Evolutionary conservation across 2,888 invertebrate species (phyloP).

Genomic region (Capitulum mitella): DNA sequence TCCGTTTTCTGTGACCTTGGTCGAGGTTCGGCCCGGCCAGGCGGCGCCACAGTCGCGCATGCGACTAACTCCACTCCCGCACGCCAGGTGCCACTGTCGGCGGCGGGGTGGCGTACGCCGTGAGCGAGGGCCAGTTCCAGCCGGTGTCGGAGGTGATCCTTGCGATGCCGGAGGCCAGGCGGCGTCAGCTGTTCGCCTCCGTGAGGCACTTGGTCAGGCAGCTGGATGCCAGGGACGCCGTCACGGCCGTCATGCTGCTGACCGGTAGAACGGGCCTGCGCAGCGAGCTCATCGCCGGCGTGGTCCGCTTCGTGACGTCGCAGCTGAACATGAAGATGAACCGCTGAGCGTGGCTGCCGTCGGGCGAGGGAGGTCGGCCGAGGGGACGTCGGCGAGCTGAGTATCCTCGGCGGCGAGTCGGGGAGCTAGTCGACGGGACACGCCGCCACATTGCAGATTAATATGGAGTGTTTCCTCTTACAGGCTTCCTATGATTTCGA

Average conservation of each 20-base stretch:
- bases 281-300: background rate
- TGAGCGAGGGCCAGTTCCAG: background rate
- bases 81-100: background rate
- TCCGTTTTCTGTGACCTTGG: too few species aligned
- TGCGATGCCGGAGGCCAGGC: background rate
- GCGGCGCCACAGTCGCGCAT: too few species aligned
- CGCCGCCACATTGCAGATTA: too few species aligned
- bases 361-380: too few species aligned
- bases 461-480: too few species aligned
- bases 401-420: too few species aligned
- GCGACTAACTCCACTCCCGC: too few species aligned
- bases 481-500: too few species aligned
- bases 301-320: background rate
- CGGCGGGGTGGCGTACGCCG: background rate
- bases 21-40: too few species aligned
- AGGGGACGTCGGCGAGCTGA: too few species aligned
- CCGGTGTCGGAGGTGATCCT: background rate
- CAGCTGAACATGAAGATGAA: background rate
- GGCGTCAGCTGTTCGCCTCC: background rate
- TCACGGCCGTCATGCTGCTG: background rate
- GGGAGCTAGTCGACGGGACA: too few species aligned
- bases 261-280: background rate
- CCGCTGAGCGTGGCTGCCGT: too few species aligned
- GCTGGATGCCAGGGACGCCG: background rate
- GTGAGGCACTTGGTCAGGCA: background rate